Percentiles rank a stretch among this genome's conserved stretches.
These are phyloP conservation scores for Miltochrista miniata DNA, from an alignment of 2,888 invertebrate genomes.

Conservation along the genomic window DNA sequence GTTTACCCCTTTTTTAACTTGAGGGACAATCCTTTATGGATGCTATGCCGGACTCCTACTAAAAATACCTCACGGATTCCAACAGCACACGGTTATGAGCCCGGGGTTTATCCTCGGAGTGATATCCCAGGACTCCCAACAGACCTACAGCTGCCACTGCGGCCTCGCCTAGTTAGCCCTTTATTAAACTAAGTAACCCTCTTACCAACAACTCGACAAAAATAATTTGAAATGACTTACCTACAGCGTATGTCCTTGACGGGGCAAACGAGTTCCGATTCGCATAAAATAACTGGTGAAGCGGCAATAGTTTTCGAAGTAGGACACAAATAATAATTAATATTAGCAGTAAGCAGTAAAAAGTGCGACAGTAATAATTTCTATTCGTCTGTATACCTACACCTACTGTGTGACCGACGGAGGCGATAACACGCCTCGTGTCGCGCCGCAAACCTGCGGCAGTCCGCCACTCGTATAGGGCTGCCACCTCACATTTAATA, in stretches of 20 bases:
- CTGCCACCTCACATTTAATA: slow-evolving; percentile 41
- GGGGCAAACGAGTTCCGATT: slow-evolving; percentile 23
- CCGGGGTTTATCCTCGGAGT: too few relatives aligned
- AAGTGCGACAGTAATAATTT: slow-evolving; percentile 63
- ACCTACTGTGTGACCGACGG: slow-evolving; percentile 59
- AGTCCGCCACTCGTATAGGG: slow-evolving; percentile 55
- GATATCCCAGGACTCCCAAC: too few relatives aligned
- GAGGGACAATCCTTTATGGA: too few relatives aligned
- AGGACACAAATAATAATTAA: slow-evolving; percentile 51
- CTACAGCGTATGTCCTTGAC: slow-evolving; percentile 19
- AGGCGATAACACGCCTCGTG: slow-evolving; percentile 75
- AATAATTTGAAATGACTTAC: slow-evolving; percentile 21
- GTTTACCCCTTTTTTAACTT: too few relatives aligned
- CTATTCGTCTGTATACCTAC: slow-evolving; percentile 69
- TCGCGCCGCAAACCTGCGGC: slow-evolving; percentile 63
- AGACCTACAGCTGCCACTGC: too few relatives aligned
- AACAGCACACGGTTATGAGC: too few relatives aligned
- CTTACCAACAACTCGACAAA: background rate
- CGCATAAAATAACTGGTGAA: slow-evolving; percentile 29
- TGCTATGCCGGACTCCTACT: too few relatives aligned
- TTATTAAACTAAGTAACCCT: background rate
- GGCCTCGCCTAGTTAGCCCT: too few relatives aligned
- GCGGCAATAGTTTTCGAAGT: slow-evolving; percentile 42
- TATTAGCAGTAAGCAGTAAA: slow-evolving; percentile 56
- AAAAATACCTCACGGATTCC: too few relatives aligned